A percentile compares a stretch with the other conserved stretches of the same genome.
phyloP scores from a whole-genome alignment of 2,888 invertebrate genomes.

The Sphecodes monilicornis region DNA sequence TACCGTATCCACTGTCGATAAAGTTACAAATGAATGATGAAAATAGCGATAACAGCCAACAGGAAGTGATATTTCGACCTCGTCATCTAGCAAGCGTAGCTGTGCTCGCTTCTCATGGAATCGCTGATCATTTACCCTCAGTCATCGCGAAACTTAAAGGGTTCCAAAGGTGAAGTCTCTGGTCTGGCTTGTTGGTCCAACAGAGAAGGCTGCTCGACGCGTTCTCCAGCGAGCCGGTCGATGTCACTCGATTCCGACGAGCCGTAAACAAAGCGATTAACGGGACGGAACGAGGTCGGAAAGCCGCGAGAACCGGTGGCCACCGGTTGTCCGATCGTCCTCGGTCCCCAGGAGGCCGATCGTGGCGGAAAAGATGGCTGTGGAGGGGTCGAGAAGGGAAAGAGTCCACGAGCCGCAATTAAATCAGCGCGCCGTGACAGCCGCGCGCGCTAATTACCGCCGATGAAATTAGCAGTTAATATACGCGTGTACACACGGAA shows the following conservation, averaged over 20 bases:
- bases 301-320: slow-evolving; percentile 15
- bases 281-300: slow-evolving; percentile 28
- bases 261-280: slow-evolving; percentile 47
- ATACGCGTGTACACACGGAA: slow-evolving; percentile 83
- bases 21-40: background rate
- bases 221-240: background rate
- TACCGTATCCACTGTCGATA: background rate
- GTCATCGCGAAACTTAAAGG: background rate
- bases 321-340: slow-evolving; percentile 4
- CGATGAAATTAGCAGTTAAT: slow-evolving; percentile 84
- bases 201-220: background rate
- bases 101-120: no score
- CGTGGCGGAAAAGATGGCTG: slow-evolving; percentile 28
- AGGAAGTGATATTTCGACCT: background rate
- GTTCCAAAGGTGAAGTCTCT: background rate
- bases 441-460: slow-evolving; percentile 79
- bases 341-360: background rate
- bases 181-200: background rate
- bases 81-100: no score
- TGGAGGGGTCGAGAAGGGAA: slow-evolving; percentile 29
- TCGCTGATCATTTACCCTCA: background rate
- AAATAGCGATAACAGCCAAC: background rate
- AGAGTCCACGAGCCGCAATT: slow-evolving; percentile 51
- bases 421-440: slow-evolving; percentile 64
- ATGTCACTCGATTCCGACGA: background rate